These are phyloP conservation scores for Trichomalopsis sarcophagae DNA, from an alignment of 1,140 invertebrate genomes.

Conservation along the genomic window DNA sequence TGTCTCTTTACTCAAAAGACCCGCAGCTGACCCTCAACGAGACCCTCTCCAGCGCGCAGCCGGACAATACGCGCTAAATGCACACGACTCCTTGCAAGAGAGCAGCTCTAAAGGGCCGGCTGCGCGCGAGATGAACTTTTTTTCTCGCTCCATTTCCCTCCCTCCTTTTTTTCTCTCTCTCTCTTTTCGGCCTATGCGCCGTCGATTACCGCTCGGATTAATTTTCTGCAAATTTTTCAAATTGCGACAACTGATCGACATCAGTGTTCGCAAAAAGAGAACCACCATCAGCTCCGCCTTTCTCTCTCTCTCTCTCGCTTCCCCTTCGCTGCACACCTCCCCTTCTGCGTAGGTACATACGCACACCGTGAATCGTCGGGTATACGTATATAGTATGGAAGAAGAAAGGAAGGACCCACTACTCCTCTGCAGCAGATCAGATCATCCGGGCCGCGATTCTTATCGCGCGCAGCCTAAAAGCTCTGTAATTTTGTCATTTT, in stretches of 20 bases:
- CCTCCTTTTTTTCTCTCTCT: background rate
- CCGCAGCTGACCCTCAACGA: no score
- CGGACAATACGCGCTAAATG: background rate
- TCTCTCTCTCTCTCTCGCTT: background rate
- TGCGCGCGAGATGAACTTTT: background rate
- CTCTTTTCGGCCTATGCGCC: background rate
- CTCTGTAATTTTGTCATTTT: conserved; percentile 49
- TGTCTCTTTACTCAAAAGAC: no score
- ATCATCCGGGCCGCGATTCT: conserved; percentile 18
- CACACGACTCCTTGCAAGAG: no score
- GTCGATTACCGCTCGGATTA: background rate
- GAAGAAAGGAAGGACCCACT: no score
- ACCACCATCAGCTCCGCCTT: no score
- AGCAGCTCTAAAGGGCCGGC: background rate
- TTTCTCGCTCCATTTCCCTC: background rate
- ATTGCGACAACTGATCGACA: no score
- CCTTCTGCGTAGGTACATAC: no score
- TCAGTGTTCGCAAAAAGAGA: no score
- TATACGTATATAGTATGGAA: no score
- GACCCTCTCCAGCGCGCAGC: background rate
- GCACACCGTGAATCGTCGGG: no score
- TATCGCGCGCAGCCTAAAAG: conserved; percentile 5
- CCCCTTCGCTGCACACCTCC: no score
- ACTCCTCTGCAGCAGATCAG: no score
- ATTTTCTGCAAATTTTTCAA: background rate